phyloP scores from a whole-genome alignment of 1,140 invertebrate species.

The Drosophila baimaii region DNA sequence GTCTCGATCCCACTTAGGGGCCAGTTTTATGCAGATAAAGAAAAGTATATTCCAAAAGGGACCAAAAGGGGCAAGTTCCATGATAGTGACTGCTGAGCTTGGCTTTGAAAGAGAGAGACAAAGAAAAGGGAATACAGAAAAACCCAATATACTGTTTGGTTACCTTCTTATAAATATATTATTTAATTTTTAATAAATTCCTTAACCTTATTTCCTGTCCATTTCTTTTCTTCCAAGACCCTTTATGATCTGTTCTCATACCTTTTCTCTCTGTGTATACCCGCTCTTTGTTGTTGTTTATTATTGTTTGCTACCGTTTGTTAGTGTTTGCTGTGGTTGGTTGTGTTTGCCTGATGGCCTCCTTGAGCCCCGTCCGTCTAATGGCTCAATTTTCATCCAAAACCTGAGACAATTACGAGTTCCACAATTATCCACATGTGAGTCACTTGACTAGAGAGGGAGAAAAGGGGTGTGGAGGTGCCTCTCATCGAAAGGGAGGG shows the following conservation, averaged over 20 bases:
- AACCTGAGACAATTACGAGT: slow-evolving; percentile 65
- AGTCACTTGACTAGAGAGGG: slow-evolving; percentile 20
- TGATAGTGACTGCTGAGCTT: too few relatives aligned
- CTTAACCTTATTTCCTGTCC: too few relatives aligned
- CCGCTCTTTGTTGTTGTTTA: slow-evolving; percentile 10
- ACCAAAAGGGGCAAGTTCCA: too few relatives aligned
- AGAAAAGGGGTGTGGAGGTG: not conserved
- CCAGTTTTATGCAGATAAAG: not conserved
- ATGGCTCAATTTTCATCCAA: slow-evolving; percentile 75
- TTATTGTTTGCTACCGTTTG: slow-evolving; percentile 17
- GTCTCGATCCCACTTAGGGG: slow-evolving; percentile 34
- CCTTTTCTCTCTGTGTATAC: not conserved
- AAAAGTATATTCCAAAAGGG: too few relatives aligned
- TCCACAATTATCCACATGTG: slow-evolving; percentile 70
- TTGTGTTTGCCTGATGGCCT: slow-evolving; percentile 56
- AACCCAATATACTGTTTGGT: too few relatives aligned
- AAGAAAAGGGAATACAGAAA: too few relatives aligned
- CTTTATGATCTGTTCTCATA: too few relatives aligned
- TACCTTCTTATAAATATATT: too few relatives aligned
- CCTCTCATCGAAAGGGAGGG: not conserved
- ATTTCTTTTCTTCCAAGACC: too few relatives aligned
- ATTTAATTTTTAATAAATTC: too few relatives aligned
- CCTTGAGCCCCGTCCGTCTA: slow-evolving; percentile 53
- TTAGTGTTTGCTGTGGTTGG: slow-evolving; percentile 13
- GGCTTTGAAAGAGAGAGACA: too few relatives aligned